Base-by-base conservation (phyloP, 2,797 vertebrate genomes). In the Lophius americanus region DNA sequence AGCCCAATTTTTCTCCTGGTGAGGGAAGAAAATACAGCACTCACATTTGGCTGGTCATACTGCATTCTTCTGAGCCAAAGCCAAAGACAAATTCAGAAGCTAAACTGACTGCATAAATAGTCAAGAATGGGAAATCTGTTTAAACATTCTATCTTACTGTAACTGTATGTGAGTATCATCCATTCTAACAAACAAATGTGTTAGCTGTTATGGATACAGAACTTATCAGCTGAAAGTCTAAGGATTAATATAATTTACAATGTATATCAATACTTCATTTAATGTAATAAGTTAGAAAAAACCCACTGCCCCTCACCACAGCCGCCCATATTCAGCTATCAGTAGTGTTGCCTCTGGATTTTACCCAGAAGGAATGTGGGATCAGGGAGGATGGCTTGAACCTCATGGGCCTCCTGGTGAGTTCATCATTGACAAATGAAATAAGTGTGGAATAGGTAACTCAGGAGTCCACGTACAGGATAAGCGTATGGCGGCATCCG, bases 1-100 rank as follows among this genome's bases (percentile, higher is more conserved):
- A 99, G 97, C 77, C 98, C 98, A 7, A 91, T 92, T 66, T 99
- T 98, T 91, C 94, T 99, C 62, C 77, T 99, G 96, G 98, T 99
- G 79, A 90, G 96, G 68, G 11, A 7, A 57, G 32, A 46, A 52
- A 69, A 12, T 38, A 0, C 39, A 33, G 14, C 14, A 44, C 11
- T 50, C 35, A 9, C 12, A 38, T 9, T 48, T 4, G 14, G 4
- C 8, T 47, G 13, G 8, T 51, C 64, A 54, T 64, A n/a, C n/a
- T 14, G 4, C 33, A 59, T 35, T 5, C 14, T 9, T n/a, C 13
- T 23, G 23, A 23, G 23, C 23, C 23, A 23, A 23, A 23, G 23
- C 23, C 23, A 23, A 23, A 23, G 23, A 11, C 46, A 56, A 48
- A 51, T 6, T 53, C 9, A 36, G 4, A 10, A 23, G 23, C 23